These are phyloP conservation scores for Poecilia gillii DNA, from an alignment of 2,797 vertebrate genomes.

Conservation along the genomic window DNA sequence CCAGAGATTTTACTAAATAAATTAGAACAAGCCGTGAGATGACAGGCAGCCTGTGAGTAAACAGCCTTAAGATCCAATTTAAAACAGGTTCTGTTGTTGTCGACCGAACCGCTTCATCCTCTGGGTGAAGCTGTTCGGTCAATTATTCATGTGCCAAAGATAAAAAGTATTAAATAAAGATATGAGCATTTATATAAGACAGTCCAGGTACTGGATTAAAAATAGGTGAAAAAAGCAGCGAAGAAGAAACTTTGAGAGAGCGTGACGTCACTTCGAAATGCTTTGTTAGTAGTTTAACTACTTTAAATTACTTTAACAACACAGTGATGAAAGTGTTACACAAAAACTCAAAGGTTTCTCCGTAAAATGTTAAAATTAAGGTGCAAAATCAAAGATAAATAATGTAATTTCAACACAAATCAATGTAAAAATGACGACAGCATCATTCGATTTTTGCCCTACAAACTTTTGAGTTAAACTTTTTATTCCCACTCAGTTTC, in stretches of 20 bases:
- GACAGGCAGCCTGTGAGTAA: background rate
- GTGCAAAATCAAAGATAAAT: background rate
- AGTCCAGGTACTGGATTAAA: background rate
- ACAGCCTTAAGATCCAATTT: background rate
- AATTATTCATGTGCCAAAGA: background rate
- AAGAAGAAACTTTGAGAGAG: background rate
- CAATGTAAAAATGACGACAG: background rate
- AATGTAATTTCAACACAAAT: background rate
- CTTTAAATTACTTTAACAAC: background rate
- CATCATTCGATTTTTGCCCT: background rate
- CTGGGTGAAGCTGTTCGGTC: background rate
- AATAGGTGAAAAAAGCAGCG: background rate
- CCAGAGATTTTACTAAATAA: background rate
- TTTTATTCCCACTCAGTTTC: background rate
- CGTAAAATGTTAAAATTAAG: background rate
- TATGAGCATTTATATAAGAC: background rate
- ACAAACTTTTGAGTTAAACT: background rate
- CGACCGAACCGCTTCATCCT: background rate
- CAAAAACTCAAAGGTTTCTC: background rate
- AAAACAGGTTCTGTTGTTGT: background rate
- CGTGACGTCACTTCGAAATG: background rate
- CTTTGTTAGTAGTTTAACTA: background rate
- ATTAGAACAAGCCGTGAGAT: background rate
- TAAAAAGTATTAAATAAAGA: background rate
- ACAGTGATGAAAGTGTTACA: background rate